Conservation (phyloP, 2,797 vertebrate species). For the Paratrypauchen microcephalus region DNA sequence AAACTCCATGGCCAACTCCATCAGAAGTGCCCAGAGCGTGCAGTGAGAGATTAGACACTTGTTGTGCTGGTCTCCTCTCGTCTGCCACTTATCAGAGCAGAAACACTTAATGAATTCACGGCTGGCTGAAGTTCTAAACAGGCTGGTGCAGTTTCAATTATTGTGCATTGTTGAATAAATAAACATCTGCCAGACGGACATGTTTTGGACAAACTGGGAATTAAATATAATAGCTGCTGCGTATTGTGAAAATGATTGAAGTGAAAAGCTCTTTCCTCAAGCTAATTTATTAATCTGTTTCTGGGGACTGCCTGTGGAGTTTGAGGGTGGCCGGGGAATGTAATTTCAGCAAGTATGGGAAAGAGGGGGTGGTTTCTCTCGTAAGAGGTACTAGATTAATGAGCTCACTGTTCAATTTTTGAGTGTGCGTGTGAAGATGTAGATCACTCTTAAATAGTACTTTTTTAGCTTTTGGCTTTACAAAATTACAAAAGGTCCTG, state of each 20-base stretch:
- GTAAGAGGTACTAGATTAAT: no score
- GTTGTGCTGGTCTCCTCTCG: conserved; percentile 55
- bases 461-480: no score
- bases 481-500: no score
- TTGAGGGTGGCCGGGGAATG: not conserved
- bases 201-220: conserved; percentile 46
- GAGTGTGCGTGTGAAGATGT: no score
- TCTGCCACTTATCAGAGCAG: conserved; percentile 76
- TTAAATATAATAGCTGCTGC: conserved; percentile 41
- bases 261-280: conserved; percentile 12
- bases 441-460: no score
- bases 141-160: conserved; percentile 63
- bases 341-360: not conserved
- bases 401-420: no score
- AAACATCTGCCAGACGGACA: conserved; percentile 67
- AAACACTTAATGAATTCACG: conserved; percentile 77
- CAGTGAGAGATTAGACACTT: conserved; percentile 56
- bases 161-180: conserved; percentile 72
- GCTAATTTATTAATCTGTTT: conserved; percentile 2
- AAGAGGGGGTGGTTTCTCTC: no score
- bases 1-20: conserved; percentile 27
- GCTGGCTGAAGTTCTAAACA: conserved; percentile 71
- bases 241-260: conserved; percentile 28
- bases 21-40: conserved; percentile 57
- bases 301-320: not conserved